Percentiles rank a stretch among this genome's conserved stretches.
phyloP scores from a whole-genome alignment of 1,140 invertebrate genomes.

The Daktulosphaira vitifoliae region DNA sequence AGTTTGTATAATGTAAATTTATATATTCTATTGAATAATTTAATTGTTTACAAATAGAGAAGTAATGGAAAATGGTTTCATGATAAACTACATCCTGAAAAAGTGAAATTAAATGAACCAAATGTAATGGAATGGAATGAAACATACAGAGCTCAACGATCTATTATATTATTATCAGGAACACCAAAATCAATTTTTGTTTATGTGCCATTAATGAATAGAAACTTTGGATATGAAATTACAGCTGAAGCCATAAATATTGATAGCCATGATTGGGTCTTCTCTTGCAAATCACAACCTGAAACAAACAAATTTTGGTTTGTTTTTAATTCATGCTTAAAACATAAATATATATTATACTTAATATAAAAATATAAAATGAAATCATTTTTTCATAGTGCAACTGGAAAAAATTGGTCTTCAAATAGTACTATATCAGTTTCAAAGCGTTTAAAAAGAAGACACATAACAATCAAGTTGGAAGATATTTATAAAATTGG shows the following conservation, averaged over 20 bases:
- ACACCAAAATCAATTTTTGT: constrained; percentile 9
- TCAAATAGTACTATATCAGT: constrained; percentile 26
- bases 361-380: neutral
- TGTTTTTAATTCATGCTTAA: neutral
- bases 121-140: constrained; percentile 24
- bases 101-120: constrained; percentile 9
- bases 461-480: constrained; percentile 9
- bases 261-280: constrained; percentile 30
- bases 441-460: constrained; percentile 25
- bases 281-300: constrained; percentile 21
- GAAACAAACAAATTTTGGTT: constrained; percentile 9
- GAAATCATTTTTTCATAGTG: neutral
- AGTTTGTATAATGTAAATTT: constrained; percentile 42
- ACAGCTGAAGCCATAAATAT: constrained; percentile 32
- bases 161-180: constrained; percentile 1
- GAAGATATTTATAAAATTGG: neutral
- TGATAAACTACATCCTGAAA: constrained; percentile 8
- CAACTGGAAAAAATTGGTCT: neutral
- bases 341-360: too few species aligned
- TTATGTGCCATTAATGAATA: constrained; percentile 1
- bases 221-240: constrained; percentile 9
- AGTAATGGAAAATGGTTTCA: constrained; percentile 28
- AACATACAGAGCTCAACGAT: constrained; percentile 10
- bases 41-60: constrained; percentile 44
- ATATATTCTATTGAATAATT: constrained; percentile 43